A percentile compares a stretch with the other conserved stretches of the same genome.
Evolutionary conservation across 2,113 vertebrate genomes (phyloP).

Genomic region (Brachyhypopomus occidentalis): DNA sequence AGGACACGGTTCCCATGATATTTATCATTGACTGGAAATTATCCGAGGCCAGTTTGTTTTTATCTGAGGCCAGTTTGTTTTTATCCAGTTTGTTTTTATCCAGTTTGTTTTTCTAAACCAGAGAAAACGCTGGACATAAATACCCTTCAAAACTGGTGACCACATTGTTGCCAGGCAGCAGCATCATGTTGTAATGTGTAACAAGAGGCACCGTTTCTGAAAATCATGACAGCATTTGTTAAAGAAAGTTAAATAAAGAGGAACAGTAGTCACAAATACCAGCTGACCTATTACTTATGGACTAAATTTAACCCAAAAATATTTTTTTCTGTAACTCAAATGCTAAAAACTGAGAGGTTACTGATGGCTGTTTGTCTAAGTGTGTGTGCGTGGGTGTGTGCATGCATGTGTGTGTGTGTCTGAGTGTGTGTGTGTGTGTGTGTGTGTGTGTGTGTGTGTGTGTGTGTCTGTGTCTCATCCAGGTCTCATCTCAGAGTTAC

Average conservation of each 20-base stretch:
- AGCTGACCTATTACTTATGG: background rate
- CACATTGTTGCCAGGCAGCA: background rate
- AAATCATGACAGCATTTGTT: background rate
- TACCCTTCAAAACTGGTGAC: background rate
- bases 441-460: background rate
- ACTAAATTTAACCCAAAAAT: background rate
- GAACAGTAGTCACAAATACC: background rate
- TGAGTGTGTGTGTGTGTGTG: conserved; percentile 17
- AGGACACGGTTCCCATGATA: no score
- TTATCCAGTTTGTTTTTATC: background rate
- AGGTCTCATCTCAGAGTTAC: no score
- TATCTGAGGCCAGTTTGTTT: no score
- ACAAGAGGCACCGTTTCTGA: background rate
- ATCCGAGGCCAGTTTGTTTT: no score
- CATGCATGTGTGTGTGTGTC: background rate
- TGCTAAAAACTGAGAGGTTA: no score
- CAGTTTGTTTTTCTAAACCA: background rate
- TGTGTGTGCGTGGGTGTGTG: conserved; percentile 4
- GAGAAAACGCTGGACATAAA: no score
- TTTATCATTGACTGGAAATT: no score
- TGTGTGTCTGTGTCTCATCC: no score
- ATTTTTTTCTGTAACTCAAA: background rate
- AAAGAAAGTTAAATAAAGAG: background rate
- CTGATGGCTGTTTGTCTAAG: background rate
- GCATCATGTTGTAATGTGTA: background rate